Evolutionary conservation across 2,888 invertebrate genomes (phyloP), one percentile per base, ranked within the genome.

Genomic region (Gerris lacustris): DNA sequence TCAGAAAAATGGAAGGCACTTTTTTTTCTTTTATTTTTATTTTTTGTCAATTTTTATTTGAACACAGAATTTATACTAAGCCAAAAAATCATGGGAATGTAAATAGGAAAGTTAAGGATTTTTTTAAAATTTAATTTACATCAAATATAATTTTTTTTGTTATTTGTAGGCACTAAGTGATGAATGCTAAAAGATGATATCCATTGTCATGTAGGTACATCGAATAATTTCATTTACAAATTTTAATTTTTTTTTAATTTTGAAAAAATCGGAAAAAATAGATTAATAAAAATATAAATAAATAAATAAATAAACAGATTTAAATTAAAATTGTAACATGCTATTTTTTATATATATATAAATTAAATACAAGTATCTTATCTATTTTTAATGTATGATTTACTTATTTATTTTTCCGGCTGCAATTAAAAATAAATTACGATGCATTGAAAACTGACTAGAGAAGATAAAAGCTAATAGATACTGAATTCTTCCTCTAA

Each of bases 1-100:
- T 75, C 75, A 75, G 76, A 75, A 76, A 76, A 75, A 55, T 75
- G 76, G 75, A 76, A 75, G 75, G 75, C 75, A 75, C 75, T 76
- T 75, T 75, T 73, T 70, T 71, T 69, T 70, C 69, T 66, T 67
- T 71, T 67, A 72, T 68, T 72, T 71, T 66, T 9, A 66, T 66
- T 66, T 17, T 66, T 9, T 66, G 11, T 66, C 17, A 17, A 31
- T 11, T 67, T 67, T 67, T 67, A n/a, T 69, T 74, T 75, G 75
- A 75, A 75, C 75, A 75, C 75, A 75, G 69, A 63, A 67, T 64
- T 64, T 6, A n/a, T 11, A 47, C 11, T 47, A 69, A 73, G 69
- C 71, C 73, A 67, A 73, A 71, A 72, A 73, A 66, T 67, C 69
- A 45, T 47, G 43, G 18, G n/a, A 72, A 66, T 67, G 69, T 68